phyloP scores from a whole-genome alignment of 2,797 vertebrate species.

The Ceryle rudis region DNA sequence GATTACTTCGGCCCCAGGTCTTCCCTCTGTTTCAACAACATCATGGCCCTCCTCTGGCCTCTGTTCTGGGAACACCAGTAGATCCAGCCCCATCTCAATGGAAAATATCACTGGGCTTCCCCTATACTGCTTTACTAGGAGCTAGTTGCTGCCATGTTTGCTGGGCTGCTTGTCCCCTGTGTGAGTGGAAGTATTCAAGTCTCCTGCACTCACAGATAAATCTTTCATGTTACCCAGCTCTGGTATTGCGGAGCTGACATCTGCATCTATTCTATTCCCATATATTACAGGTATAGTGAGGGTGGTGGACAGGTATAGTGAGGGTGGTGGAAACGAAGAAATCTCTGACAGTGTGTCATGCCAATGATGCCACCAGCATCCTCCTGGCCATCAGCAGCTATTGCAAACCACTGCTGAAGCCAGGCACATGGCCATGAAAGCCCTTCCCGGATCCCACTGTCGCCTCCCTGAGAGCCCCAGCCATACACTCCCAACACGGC shows the following conservation, averaged over 20 bases:
- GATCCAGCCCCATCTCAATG: neutral
- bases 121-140: neutral
- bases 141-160: neutral
- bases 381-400: neutral
- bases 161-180: neutral
- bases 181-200: neutral
- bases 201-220: neutral
- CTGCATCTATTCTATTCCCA: neutral
- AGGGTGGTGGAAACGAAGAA: accelerated
- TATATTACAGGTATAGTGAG: neutral
- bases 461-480: neutral
- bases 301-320: accelerated
- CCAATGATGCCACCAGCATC: neutral
- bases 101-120: neutral
- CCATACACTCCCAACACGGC: neutral
- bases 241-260: neutral
- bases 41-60: neutral
- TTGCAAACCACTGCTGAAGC: neutral
- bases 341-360: neutral
- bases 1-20: neutral
- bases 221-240: neutral
- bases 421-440: neutral
- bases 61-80: neutral
- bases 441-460: neutral
- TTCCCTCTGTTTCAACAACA: neutral